These are phyloP conservation scores for Macroglossus sobrinus DNA, from an alignment of 2,113 vertebrate genomes.

Conservation along the genomic window DNA sequence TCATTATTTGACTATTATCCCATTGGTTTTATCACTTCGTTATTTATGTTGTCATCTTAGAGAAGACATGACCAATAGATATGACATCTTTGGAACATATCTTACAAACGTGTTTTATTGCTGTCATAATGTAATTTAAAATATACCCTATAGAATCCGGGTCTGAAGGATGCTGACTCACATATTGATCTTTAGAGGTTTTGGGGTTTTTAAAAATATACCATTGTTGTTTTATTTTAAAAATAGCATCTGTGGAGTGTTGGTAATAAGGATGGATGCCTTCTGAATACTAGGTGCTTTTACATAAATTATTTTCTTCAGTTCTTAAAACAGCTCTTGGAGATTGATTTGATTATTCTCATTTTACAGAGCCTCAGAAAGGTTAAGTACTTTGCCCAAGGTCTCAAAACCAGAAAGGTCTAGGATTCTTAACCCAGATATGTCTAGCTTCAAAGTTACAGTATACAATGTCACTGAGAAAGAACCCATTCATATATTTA, in stretches of 20 bases:
- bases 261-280: background rate
- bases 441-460: background rate
- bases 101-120: conserved; percentile 18
- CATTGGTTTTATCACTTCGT: conserved; percentile 34
- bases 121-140: conserved; percentile 30
- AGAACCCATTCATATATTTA: background rate
- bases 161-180: background rate
- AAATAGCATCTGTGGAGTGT: background rate
- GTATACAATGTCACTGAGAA: background rate
- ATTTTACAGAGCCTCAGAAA: conserved; percentile 27
- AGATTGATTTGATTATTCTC: conserved; percentile 13
- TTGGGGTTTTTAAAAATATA: background rate
- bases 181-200: background rate
- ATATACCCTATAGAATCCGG: background rate
- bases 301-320: background rate
- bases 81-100: conserved; percentile 19
- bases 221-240: conserved; percentile 29
- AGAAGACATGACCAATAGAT: conserved; percentile 29
- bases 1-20: conserved; percentile 22
- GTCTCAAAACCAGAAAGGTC: background rate
- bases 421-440: background rate
- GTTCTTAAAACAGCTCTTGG: conserved; percentile 28
- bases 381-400: background rate
- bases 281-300: background rate
- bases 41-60: conserved; percentile 39